Evolutionary conservation across 2,797 vertebrate genomes (phyloP), one percentile per base, ranked within the genome.

Genomic region (Acrossocheilus wenchowensis): DNA sequence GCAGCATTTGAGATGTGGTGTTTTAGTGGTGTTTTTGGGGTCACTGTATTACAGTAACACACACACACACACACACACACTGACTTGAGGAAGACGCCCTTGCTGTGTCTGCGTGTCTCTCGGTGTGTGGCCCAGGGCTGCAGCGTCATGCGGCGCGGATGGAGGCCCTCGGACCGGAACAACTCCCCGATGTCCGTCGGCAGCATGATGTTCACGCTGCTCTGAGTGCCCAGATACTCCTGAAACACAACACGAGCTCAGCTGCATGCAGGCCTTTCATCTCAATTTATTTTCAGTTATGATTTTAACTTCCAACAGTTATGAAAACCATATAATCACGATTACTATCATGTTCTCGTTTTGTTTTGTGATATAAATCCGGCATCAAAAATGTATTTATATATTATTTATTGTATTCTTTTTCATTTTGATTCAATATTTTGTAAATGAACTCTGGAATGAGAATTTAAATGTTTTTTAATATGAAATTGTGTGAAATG

Each of bases 51-150:
- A 21, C 19, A 57, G 19, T 57, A 57, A 60, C 54, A 57, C 54
- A 57, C 52, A 57, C 52, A 23, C 52, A 26, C 52, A 60, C 54
- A 57, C 54, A 57, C 52, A 9, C 88, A 78, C 45, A 95, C 96
- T 94, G 83, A 98, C 97, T 97, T 96, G 87, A 98, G 94, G 92
- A 98, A 98, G 91, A 98, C 60, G 6, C 97, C 97, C 1, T 93
- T 95, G 85, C 93, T 94, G 91, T 95, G 95, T 50, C 94, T 92
- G 0, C 95, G 95, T 0, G 84, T 93, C 69, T 95, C 94, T 1
- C 97, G 88, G 91, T 98, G 96, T 1, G 90, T 95, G 0, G 94
- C 87, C 97, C 97, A 98, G 1, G 97, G 93, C 74, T 95, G 92
- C 26, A 96, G 74, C 4, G 89, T 92, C 94, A 95, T 95, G 15